Base-by-base conservation (phyloP, 2,113 vertebrate genomes). In the Pelecanus crispus region DNA sequence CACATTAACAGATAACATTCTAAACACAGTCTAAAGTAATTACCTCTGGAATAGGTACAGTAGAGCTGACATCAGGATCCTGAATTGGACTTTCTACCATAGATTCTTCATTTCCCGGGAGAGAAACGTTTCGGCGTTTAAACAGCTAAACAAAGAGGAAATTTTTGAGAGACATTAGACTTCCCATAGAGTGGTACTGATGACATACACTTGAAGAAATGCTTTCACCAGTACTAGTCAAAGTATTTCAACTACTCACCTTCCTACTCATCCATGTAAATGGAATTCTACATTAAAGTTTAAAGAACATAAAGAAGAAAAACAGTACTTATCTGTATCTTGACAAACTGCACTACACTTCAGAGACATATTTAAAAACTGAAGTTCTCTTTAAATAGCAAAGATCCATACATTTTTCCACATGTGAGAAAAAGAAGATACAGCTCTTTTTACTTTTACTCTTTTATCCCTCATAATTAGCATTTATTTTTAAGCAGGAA, bases 51-150 rank as follows among this genome's bases (percentile, higher is more conserved):
- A 99, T 96, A 82, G 99, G 99, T 40, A 99, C 99, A 56, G 99
- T 99, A 83, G 99, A 99, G 97, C 98, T 99, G 95, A 99, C 90
- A 38, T 99, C 99, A 32, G 99, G 99, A 97, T 99, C 99, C 82
- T 99, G 99, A 96, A 99, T 99, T 12, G 99, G 99, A 95, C 98
- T 99, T 97, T 99, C 99, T 65, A 99, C 94, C 99, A 99, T 99
- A 53, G 98, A 98, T 80, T 99, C 99, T 56, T 99, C 99, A 91
- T 95, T 97, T 91, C 98, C 97, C 13, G 98, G 98, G 32, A 99
- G 96, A 97, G 96, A 98, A 55, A 99, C 99, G 26, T 99, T 99
- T 97, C 99, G 98, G 82, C 98, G 98, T 96, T 99, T 99, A 91
- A 99, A 99, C 44, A 99, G 96, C 99, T 99, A 91, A 78, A 94